Percentiles rank a stretch among this genome's conserved stretches.
Conservation (phyloP, 92 coral and sea anemone species). For the Hydrozoanthus gracilis region DNA sequence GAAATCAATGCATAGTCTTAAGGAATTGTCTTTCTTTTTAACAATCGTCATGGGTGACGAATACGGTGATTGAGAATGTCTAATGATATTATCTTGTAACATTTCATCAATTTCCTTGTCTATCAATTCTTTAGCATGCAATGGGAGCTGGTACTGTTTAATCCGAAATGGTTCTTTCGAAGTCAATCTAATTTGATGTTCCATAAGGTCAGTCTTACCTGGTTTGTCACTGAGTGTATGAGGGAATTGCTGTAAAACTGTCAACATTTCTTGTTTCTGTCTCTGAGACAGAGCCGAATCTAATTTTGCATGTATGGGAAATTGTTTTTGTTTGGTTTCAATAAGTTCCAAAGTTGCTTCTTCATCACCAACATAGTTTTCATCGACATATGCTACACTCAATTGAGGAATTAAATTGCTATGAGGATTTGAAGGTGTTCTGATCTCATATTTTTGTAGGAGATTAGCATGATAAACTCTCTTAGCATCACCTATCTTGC, state of each 20-base stretch:
- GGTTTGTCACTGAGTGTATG: slow-evolving; percentile 31
- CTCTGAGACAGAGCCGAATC: neutral
- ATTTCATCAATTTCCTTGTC: slow-evolving; percentile 19
- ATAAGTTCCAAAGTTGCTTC: slow-evolving; percentile 17
- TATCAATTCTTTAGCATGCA: neutral
- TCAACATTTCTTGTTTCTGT: slow-evolving; percentile 18
- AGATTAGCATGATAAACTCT: slow-evolving; percentile 37
- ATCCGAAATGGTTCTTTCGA: slow-evolving; percentile 24
- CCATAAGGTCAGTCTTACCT: slow-evolving; percentile 27
- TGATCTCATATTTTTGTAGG: slow-evolving; percentile 21
- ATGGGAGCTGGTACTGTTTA: slow-evolving; percentile 33
- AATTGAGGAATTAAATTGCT: slow-evolving; percentile 17
- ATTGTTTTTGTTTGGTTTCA: slow-evolving; percentile 15
- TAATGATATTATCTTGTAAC: slow-evolving; percentile 19
- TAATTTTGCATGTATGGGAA: slow-evolving; percentile 18
- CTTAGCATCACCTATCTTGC: slow-evolving; percentile 23
- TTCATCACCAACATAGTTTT: slow-evolving; percentile 18
- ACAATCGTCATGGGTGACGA: too few species aligned
- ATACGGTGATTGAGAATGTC: slow-evolving; percentile 19
- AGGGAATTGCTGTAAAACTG: slow-evolving; percentile 4
- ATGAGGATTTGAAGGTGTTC: slow-evolving; percentile 20
- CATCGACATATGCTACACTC: slow-evolving; percentile 20
- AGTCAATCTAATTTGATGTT: slow-evolving; percentile 28
- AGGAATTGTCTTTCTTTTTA: slow-evolving; percentile 24
- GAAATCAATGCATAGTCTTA: slow-evolving; percentile 45